Base-by-base conservation (phyloP, 2,888 invertebrate genomes). In the Priocnemis perturbator region DNA sequence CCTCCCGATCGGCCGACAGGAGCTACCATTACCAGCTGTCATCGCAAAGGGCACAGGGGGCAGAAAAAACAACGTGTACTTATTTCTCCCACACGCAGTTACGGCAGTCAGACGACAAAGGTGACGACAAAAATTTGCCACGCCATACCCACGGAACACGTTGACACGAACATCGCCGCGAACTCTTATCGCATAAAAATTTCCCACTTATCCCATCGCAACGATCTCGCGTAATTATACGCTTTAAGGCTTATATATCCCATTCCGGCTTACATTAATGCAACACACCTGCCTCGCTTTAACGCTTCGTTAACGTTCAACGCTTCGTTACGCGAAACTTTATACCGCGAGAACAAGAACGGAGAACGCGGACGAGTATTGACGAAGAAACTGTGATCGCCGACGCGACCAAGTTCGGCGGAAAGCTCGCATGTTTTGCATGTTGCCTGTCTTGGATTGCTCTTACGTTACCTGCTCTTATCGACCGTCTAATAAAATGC, bases 261-360 rank as follows among this genome's bases (percentile, higher is more conserved):
- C 64, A 21, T 55, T 56, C 59, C 67, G 30, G 47, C 66, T 58
- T 69, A 74, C 81, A 82, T 80, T 83, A 83, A 79, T 81, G 78
- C 79, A 77, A 79, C 76, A 74, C 84, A 81, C 82, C 83, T 84
- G 83, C 79, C 76, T 82, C 86, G 83, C 76, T 88, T 88, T 88
- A 87, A 87, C 85, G 88, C 86, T 86, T 86, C 87, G 88, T 87
- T 88, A 84, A 85, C 81, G 83, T 81, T 81, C 71, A 83, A 83
- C 85, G 85, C 83, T 84, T 82, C 80, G 86, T 82, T 83, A 79
- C 75, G 67, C 71, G 72, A 79, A 82, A 79, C 77, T 77, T 81
- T 74, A 66, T 70, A 73, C 78, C 70, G 74, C 79, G 74, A 75
- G 73, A 37, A 9, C 69, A 74, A 74, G 72, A 67, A 77, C 70